phyloP scores from a whole-genome alignment of 2,888 invertebrate genomes.

The Lottia scabra region DNA sequence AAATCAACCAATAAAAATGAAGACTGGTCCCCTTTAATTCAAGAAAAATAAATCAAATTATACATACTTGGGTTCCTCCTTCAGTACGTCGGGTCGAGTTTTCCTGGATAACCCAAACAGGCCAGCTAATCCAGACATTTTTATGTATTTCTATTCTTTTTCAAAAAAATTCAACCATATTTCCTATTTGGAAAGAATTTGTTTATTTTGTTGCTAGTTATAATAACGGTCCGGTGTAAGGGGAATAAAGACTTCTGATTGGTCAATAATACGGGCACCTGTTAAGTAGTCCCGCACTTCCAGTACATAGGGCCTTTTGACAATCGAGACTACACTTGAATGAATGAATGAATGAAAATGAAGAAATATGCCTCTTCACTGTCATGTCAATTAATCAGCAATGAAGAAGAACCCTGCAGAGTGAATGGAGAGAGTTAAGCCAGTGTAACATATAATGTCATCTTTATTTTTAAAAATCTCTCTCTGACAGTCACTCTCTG shows the following conservation, averaged over 20 bases:
- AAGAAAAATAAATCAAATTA: neutral
- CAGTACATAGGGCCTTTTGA: neutral
- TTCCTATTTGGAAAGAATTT: constrained; percentile 12
- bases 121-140: constrained; percentile 6
- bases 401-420: too few species aligned
- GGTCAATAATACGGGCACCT: constrained; percentile 28
- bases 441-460: too few species aligned
- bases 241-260: constrained; percentile 15
- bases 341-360: too few species aligned
- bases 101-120: constrained; percentile 12
- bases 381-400: too few species aligned
- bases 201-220: constrained; percentile 36
- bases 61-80: constrained; percentile 31
- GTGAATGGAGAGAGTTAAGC: too few species aligned
- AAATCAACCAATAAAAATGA: too few species aligned
- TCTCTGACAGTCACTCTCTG: too few species aligned
- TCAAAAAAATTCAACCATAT: too few species aligned
- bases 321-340: too few species aligned
- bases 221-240: constrained; percentile 15
- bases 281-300: constrained; percentile 1
- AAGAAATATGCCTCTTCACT: too few species aligned
- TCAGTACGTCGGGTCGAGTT: constrained; percentile 18
- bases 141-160: neutral
- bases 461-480: too few species aligned
- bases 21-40: too few species aligned